Evolutionary conservation across 2,888 invertebrate genomes (phyloP).

Genomic region (Oscheius sp.): DNA sequence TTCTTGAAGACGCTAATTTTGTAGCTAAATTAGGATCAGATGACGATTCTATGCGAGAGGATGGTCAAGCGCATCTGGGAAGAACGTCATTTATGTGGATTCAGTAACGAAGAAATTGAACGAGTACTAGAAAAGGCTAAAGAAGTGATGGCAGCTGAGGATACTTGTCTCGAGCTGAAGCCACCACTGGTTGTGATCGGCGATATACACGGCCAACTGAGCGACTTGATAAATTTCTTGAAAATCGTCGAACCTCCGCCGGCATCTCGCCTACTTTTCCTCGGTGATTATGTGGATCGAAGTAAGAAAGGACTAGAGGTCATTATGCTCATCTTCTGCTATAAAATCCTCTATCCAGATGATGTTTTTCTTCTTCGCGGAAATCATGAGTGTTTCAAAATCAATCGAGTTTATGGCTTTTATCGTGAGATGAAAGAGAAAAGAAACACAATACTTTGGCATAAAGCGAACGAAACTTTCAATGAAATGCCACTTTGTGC

Average conservation of each 20-base stretch:
- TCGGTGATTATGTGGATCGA: slow-evolving; percentile 66
- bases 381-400: slow-evolving; percentile 62
- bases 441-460: slow-evolving; percentile 52
- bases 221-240: slow-evolving; percentile 41
- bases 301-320: slow-evolving; percentile 57
- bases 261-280: slow-evolving; percentile 51
- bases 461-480: slow-evolving; percentile 50
- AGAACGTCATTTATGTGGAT: slow-evolving; percentile 34
- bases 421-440: slow-evolving; percentile 55
- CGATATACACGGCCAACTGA: slow-evolving; percentile 62
- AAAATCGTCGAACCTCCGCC: slow-evolving; percentile 55
- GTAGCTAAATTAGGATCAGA: no score
- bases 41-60: slow-evolving; percentile 30
- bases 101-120: slow-evolving; percentile 36
- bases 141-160: slow-evolving; percentile 33
- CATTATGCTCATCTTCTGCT: slow-evolving; percentile 58
- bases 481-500: slow-evolving; percentile 59
- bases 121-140: slow-evolving; percentile 25
- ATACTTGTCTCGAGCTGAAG: slow-evolving; percentile 46
- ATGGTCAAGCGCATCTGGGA: slow-evolving; percentile 37
- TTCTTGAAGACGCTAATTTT: no score
- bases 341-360: slow-evolving; percentile 52
- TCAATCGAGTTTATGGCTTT: slow-evolving; percentile 42
- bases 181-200: slow-evolving; percentile 59
- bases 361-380: slow-evolving; percentile 58